Evolutionary conservation across 1,140 invertebrate species (phyloP), one percentile per base, ranked within the genome.

Genomic region (Melitaea cinxia): DNA sequence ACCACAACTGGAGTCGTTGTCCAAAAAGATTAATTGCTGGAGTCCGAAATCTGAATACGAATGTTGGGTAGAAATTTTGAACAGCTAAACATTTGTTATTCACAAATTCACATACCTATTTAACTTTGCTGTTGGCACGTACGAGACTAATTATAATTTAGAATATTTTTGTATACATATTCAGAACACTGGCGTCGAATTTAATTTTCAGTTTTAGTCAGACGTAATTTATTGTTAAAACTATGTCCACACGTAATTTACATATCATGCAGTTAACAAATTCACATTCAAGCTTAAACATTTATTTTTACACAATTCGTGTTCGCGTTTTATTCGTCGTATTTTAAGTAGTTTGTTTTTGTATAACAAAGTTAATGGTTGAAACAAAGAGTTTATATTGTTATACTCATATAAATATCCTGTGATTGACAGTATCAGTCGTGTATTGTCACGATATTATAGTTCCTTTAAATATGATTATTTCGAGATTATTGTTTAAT

Each of bases 11-110:
- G 23, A 57, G 14, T 24, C 37, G 21, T 56, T 37, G 54, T 15
- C 23, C 35, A 39, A 57, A 57, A 57, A 57, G 54, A 57, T 57
- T 57, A 57, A 57, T 57, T 7, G 54, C 28, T 42, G 35, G 54
- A n/a, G 35, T 45, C 37, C 4, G 10, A 47, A 47, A 47, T 47
- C 19, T 47, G 42, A 47, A 47, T 47, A 47, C 42, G 42, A 47
- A 47, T 47, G 42, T 47, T 2, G 42, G 23, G 15, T 6, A 12
- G 42, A 47, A 23, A 47, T 47, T 47, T 47, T 47, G 42, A 47
- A 47, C 23, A 23, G 42, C 42, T 47, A 47, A 47, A 47, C 23
- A 47, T 23, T 21, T 47, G 9, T n/a, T 19, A 45, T 47, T 23
- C 42, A 17, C 42, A 21, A 23, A 47, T 47, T 47, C 42, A 47